Conservation (phyloP, 2,797 vertebrate species). For the Philypnodon macrostomus region DNA sequence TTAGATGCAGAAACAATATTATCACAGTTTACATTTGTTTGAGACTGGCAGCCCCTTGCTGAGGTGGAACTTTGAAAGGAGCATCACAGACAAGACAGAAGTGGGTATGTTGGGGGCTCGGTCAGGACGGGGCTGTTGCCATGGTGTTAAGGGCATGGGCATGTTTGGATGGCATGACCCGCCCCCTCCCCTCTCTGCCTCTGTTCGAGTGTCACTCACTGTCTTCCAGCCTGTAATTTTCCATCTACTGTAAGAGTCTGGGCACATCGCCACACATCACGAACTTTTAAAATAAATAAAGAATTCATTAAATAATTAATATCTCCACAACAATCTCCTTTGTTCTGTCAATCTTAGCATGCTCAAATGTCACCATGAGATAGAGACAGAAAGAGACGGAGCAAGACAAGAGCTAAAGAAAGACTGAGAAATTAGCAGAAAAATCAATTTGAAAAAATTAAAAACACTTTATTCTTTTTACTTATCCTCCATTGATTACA, state of each 20-base stretch:
- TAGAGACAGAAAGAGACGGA: conserved; percentile 29
- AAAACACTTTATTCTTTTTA: conserved; percentile 78
- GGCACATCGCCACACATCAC: conserved; percentile 65
- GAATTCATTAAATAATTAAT: conserved; percentile 80
- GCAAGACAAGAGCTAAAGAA: neutral
- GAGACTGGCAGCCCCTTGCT: conserved; percentile 43
- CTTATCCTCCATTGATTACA: conserved; percentile 76
- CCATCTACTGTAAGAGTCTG: conserved; percentile 73
- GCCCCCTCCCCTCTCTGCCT: conserved; percentile 58
- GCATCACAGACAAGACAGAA: conserved; percentile 5
- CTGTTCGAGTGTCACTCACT: conserved; percentile 75
- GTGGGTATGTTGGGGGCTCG: conserved; percentile 22
- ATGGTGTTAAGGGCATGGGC: conserved; percentile 69
- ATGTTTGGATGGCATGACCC: conserved; percentile 68
- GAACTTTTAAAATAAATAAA: conserved; percentile 82
- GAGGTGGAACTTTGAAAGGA: conserved; percentile 50
- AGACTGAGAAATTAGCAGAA: conserved; percentile 51
- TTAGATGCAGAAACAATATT: conserved; percentile 42
- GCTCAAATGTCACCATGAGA: conserved; percentile 68
- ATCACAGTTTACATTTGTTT: conserved; percentile 38
- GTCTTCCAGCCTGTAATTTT: conserved; percentile 76
- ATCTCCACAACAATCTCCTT: conserved; percentile 77
- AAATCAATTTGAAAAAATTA: conserved; percentile 69
- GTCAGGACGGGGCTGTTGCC: conserved; percentile 49
- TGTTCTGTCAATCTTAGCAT: conserved; percentile 74